These are phyloP conservation scores for Scalopus aquaticus DNA, from an alignment of 2,113 vertebrate species.

Conservation along the genomic window DNA sequence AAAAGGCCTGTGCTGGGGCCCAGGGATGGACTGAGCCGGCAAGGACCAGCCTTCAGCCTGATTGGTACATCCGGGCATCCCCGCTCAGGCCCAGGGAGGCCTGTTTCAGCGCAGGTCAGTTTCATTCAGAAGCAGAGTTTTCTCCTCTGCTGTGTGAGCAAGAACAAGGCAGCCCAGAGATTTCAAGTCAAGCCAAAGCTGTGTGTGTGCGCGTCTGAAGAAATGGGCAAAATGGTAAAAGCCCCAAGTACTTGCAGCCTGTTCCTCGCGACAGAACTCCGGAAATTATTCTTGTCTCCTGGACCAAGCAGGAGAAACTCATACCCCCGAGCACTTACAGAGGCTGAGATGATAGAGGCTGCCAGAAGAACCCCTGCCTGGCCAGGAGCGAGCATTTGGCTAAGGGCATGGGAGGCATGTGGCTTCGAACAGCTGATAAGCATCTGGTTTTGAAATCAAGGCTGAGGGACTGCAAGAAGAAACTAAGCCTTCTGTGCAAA, in stretches of 20 bases:
- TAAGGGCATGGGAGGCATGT: neutral
- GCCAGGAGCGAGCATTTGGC: neutral
- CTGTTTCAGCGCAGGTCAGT: neutral
- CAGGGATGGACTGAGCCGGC: neutral
- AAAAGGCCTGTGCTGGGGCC: neutral
- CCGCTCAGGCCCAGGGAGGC: neutral
- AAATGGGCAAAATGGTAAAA: neutral
- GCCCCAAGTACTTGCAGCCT: neutral
- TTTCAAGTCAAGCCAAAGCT: neutral
- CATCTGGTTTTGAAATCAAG: neutral
- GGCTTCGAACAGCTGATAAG: neutral
- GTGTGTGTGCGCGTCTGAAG: rapidly evolving
- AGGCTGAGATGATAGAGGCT: neutral
- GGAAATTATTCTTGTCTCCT: neutral
- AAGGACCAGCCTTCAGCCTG: neutral
- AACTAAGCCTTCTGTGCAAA: neutral
- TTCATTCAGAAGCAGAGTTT: neutral
- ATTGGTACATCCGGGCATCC: neutral
- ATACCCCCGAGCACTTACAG: too few relatives aligned
- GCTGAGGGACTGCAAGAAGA: neutral
- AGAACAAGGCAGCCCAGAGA: neutral
- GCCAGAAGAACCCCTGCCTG: neutral
- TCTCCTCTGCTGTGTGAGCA: neutral
- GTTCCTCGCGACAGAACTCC: neutral
- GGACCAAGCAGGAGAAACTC: neutral